These are phyloP conservation scores for Calliphora vicina DNA, from an alignment of 1,140 invertebrate genomes.

Conservation along the genomic window DNA sequence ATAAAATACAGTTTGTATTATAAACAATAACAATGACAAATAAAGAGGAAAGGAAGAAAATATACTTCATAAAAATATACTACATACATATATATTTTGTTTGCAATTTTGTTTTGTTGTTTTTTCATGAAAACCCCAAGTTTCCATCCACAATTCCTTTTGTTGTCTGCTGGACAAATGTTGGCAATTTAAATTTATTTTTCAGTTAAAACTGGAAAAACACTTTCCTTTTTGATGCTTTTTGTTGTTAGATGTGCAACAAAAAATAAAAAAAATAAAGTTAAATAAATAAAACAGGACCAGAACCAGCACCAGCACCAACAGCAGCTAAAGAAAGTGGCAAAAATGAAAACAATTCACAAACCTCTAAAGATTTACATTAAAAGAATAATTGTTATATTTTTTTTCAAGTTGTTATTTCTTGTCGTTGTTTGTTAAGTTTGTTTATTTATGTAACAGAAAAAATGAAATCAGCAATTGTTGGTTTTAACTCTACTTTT, in stretches of 20 bases:
- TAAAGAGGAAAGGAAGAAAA: no score
- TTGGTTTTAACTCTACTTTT: background rate
- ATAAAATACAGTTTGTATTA: background rate
- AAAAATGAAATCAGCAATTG: background rate
- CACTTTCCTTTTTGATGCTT: background rate
- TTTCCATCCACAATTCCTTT: background rate
- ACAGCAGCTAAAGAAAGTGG: background rate
- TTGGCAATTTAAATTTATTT: background rate
- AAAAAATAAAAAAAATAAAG: background rate
- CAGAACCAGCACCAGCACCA: background rate
- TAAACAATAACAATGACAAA: no score
- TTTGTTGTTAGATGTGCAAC: background rate
- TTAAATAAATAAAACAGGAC: background rate
- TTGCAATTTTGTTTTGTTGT: background rate
- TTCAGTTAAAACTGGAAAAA: background rate
- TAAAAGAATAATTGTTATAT: conserved; percentile 7
- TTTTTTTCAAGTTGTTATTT: background rate
- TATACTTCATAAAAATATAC: background rate
- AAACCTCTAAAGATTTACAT: conserved; percentile 10
- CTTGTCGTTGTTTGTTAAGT: background rate
- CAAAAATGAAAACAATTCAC: background rate
- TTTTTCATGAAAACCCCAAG: background rate
- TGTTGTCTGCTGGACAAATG: background rate
- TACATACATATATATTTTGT: no score
- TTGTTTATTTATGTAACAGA: background rate